These are phyloP conservation scores for Drosophila prosaltans DNA, from an alignment of 1,140 invertebrate genomes.

Conservation along the genomic window DNA sequence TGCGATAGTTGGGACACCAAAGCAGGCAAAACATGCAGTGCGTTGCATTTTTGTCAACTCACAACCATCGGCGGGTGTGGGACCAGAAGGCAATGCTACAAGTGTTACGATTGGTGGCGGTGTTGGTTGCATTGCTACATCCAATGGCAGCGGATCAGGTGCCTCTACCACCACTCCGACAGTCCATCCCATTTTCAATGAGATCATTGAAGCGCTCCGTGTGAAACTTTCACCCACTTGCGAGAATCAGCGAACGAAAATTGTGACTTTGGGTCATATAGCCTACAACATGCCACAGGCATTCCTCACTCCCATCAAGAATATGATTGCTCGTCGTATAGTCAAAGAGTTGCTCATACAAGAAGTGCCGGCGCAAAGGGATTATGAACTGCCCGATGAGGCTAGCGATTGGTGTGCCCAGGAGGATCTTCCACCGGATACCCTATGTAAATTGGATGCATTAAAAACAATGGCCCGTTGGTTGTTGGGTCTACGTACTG, in stretches of 20 bases:
- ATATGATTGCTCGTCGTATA: conserved; percentile 96
- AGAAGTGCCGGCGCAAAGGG: conserved; percentile 86
- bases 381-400: conserved; percentile 82
- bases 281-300: conserved; percentile 95
- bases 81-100: neutral
- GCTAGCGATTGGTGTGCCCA: conserved; percentile 92
- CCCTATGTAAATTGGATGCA: conserved; percentile 96
- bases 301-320: conserved; percentile 95
- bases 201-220: conserved; percentile 93
- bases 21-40: conserved; percentile 98
- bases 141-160: conserved; percentile 27
- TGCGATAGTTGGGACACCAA: conserved; percentile 93
- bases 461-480: conserved; percentile 98
- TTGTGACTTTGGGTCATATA: conserved; percentile 97
- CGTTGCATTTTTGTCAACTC: conserved; percentile 93
- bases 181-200: conserved; percentile 92
- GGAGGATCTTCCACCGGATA: conserved; percentile 94
- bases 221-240: conserved; percentile 90
- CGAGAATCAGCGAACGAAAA: conserved; percentile 94
- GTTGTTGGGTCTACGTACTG: conserved; percentile 95
- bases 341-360: conserved; percentile 97
- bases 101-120: conserved; percentile 23
- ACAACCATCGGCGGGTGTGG: conserved; percentile 60
- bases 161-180: conserved; percentile 80
- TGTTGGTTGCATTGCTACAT: neutral